Evolutionary conservation across 2,113 vertebrate species (phyloP).

Genomic region (Eulemur rufifrons): DNA sequence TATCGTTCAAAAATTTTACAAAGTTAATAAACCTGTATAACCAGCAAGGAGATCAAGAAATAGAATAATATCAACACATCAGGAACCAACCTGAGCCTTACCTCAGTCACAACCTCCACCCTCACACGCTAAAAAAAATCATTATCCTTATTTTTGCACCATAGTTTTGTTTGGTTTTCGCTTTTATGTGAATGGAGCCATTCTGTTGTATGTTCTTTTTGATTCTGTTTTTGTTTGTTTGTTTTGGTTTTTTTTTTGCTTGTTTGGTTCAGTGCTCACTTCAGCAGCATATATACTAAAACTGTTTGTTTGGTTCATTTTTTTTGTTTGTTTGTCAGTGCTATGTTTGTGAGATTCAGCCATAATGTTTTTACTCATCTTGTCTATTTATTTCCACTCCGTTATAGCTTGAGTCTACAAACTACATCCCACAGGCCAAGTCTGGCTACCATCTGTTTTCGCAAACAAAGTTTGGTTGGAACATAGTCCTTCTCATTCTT

Average conservation of each 20-base stretch:
- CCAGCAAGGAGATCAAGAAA: neutral
- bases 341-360: neutral
- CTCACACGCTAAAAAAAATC: neutral
- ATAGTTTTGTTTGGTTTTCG: neutral
- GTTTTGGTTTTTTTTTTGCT: neutral
- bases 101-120: neutral
- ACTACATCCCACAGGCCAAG: neutral
- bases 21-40: neutral
- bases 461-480: neutral
- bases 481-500: neutral
- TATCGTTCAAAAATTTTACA: neutral
- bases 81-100: neutral
- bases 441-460: neutral
- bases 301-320: neutral
- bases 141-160: neutral
- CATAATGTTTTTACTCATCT: neutral
- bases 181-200: neutral
- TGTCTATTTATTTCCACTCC: neutral
- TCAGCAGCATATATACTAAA: too few species aligned
- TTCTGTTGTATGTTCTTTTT: neutral
- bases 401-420: neutral
- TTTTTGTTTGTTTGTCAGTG: neutral
- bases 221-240: neutral
- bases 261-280: too few species aligned
- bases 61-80: neutral